These are phyloP conservation scores for Dioctria rufipes DNA, from an alignment of 2,888 invertebrate genomes.

Conservation along the genomic window DNA sequence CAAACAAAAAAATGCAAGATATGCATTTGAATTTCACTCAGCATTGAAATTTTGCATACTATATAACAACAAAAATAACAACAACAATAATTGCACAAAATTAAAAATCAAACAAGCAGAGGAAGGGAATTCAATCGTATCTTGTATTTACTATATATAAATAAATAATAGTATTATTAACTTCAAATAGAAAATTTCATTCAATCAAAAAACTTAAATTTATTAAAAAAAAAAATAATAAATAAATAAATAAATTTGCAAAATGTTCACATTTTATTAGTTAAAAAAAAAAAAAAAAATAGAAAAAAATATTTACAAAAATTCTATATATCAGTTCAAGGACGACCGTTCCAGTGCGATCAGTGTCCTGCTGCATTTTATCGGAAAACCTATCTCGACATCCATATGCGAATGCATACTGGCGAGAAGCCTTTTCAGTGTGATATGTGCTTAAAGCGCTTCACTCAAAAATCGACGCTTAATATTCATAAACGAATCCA, in stretches of 20 bases:
- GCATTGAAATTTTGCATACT: not conserved
- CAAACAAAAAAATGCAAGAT: constrained; percentile 56
- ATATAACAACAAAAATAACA: not conserved
- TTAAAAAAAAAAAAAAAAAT: not conserved
- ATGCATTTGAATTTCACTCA: constrained; percentile 56
- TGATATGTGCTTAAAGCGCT: constrained; percentile 76
- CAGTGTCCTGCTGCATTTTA: constrained; percentile 76
- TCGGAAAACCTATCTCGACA: constrained; percentile 73
- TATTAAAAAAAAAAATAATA: not conserved
- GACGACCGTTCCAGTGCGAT: constrained; percentile 71
- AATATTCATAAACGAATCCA: constrained; percentile 87
- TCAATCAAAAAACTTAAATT: constrained; percentile 15
- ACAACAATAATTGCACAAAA: not conserved
- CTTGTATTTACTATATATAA: constrained; percentile 56
- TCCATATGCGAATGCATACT: constrained; percentile 72
- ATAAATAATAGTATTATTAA: not conserved
- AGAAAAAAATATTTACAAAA: constrained; percentile 1
- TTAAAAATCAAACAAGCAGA: constrained; percentile 50
- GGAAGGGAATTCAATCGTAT: constrained; percentile 58
- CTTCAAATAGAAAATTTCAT: constrained; percentile 46
- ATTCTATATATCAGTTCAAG: constrained; percentile 59
- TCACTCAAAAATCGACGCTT: constrained; percentile 86
- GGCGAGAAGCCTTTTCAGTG: constrained; percentile 64
- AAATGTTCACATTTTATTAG: not conserved
- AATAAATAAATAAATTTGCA: constrained; percentile 14